Evolutionary conservation across 2,888 invertebrate species (phyloP).

Genomic region (Acrobasis suavella): DNA sequence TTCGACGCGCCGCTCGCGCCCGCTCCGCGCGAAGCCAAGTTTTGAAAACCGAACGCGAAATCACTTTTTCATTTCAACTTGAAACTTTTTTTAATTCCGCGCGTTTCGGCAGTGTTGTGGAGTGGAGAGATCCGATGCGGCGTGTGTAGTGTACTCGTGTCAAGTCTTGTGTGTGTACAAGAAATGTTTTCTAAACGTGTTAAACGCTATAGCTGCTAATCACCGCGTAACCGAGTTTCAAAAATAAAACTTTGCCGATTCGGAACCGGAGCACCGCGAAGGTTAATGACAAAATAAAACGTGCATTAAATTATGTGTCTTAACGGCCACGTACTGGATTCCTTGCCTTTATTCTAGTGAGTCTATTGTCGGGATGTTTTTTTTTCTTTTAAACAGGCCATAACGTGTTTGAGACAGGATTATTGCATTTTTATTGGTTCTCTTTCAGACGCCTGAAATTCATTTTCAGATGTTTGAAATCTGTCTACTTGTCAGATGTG

Average conservation of each 20-base stretch:
- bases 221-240: conserved; percentile 73
- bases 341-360: conserved; percentile 52
- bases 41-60: conserved; percentile 52
- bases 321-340: conserved; percentile 55
- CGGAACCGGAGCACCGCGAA: conserved; percentile 78
- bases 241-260: conserved; percentile 79
- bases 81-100: conserved; percentile 31
- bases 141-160: conserved; percentile 22
- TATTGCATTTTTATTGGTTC: conserved; percentile 11
- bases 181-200: conserved; percentile 45
- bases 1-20: conserved; percentile 67
- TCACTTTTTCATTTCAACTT: conserved; percentile 25
- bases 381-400: conserved; percentile 25
- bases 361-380: conserved; percentile 40
- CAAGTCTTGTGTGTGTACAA: conserved; percentile 39
- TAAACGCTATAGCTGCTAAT: conserved; percentile 49
- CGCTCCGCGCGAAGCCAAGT: conserved; percentile 49
- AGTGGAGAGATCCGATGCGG: conserved; percentile 9
- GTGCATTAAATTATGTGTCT: conserved; percentile 71
- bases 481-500: background rate
- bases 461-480: background rate
- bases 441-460: background rate
- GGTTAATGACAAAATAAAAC: conserved; percentile 80
- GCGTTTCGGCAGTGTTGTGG: conserved; percentile 26
- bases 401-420: conserved; percentile 9